Conservation (phyloP, 2,113 vertebrate species). For the Psilopsiagon aurifrons region DNA sequence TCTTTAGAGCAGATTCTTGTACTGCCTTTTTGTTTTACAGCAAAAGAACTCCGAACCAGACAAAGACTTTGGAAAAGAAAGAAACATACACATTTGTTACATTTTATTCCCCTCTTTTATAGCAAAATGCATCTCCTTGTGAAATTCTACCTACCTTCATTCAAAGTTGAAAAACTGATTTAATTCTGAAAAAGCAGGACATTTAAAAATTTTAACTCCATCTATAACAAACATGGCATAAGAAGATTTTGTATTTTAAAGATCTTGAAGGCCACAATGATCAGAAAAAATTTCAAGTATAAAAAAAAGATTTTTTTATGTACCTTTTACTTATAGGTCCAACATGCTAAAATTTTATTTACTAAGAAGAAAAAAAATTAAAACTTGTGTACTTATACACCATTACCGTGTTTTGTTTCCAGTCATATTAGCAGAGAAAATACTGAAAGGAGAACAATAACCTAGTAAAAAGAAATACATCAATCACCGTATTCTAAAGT, state of each 20-base stretch:
- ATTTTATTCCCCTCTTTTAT: not conserved
- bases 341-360: not conserved
- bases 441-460: not conserved
- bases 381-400: not conserved
- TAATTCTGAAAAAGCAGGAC: conserved; percentile 29
- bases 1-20: not conserved
- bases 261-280: not conserved
- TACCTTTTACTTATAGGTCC: not conserved
- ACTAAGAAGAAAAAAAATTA: not conserved
- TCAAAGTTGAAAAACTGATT: not conserved
- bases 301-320: not conserved
- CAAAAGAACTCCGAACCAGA: not conserved
- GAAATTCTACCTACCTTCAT: conserved; percentile 14
- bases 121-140: not conserved
- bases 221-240: not conserved
- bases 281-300: not conserved
- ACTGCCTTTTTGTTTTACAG: not conserved
- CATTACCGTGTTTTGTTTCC: not conserved
- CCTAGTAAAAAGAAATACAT: not conserved
- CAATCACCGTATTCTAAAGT: not conserved
- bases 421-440: not conserved
- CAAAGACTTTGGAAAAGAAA: not conserved
- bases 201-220: not conserved
- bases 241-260: not conserved
- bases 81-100: not conserved